A percentile compares a stretch with the other conserved stretches of the same genome.
Evolutionary conservation across 2,888 invertebrate genomes (phyloP).

Genomic region (Craniophora ligustri): DNA sequence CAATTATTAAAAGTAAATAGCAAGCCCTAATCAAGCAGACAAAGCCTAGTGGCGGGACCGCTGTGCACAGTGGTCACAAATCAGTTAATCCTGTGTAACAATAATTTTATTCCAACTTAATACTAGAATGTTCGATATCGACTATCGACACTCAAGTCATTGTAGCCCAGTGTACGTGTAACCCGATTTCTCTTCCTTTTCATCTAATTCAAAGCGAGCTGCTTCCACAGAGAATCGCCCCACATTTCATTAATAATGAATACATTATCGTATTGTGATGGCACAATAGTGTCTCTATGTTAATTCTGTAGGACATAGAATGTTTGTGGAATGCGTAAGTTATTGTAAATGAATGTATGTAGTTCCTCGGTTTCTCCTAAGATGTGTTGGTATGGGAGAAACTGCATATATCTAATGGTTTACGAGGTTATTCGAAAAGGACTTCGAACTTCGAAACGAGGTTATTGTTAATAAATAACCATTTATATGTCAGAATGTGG

Average conservation of each 20-base stretch:
- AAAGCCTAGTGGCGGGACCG: too few relatives aligned
- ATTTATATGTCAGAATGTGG: too few relatives aligned
- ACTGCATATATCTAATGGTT: too few relatives aligned
- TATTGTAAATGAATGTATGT: slow-evolving; percentile 34
- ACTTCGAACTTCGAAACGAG: too few relatives aligned
- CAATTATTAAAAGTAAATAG: too few relatives aligned
- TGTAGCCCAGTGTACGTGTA: slow-evolving; percentile 52
- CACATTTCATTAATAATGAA: slow-evolving; percentile 56
- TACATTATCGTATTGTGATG: slow-evolving; percentile 46
- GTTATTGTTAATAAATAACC: too few relatives aligned
- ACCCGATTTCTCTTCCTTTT: slow-evolving; percentile 62
- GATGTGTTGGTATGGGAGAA: not conserved
- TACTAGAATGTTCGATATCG: not conserved
- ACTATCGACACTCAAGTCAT: slow-evolving; percentile 25
- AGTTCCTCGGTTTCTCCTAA: slow-evolving; percentile 25
- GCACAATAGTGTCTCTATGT: slow-evolving; percentile 46
- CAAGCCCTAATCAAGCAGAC: too few relatives aligned
- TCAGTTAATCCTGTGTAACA: too few relatives aligned
- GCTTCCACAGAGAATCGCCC: slow-evolving; percentile 49
- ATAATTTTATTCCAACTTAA: slow-evolving; percentile 2
- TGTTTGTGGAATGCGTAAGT: slow-evolving; percentile 31
- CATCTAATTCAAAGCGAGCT: slow-evolving; percentile 54
- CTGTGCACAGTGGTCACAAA: too few relatives aligned
- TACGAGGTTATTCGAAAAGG: too few relatives aligned
- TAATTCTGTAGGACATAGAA: slow-evolving; percentile 43